These are phyloP conservation scores for Synodontis membranacea DNA, from an alignment of 2,113 vertebrate genomes.

Conservation along the genomic window DNA sequence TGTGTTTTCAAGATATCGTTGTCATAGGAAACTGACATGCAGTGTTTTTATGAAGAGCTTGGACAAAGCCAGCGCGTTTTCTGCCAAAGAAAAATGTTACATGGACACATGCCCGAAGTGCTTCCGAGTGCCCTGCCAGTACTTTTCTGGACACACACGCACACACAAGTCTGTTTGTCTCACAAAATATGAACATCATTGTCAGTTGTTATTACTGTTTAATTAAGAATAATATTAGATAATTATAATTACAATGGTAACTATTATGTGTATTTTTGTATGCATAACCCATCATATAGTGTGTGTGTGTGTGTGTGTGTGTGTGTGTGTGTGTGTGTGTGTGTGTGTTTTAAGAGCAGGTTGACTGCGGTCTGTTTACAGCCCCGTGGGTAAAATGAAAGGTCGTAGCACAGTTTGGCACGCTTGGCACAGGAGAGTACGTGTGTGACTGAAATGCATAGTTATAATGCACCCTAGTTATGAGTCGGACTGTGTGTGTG, in stretches of 20 bases:
- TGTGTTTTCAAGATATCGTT: no score
- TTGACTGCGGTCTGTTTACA: conserved; percentile 22
- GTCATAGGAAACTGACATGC: no score
- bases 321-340: conserved; percentile 22
- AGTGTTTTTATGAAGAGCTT: no score
- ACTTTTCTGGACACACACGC: no score
- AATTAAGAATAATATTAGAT: not conserved
- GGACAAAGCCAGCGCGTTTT: no score
- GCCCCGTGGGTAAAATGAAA: conserved; percentile 37
- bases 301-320: conserved; percentile 19
- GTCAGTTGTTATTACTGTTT: not conserved
- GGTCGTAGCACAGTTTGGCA: conserved; percentile 29
- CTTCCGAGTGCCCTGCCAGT: no score
- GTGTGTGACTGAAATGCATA: conserved; percentile 39
- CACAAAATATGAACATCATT: not conserved
- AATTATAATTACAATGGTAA: not conserved
- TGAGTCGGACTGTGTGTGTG: conserved; percentile 18
- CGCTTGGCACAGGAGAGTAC: conserved; percentile 34
- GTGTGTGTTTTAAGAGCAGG: conserved; percentile 7
- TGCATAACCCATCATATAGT: not conserved
- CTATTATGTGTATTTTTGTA: not conserved
- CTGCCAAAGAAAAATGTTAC: no score
- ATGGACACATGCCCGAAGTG: no score
- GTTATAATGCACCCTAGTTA: conserved; percentile 28
- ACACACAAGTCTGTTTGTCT: not conserved